Evolutionary conservation across 2,113 vertebrate species (phyloP), one percentile per base, ranked within the genome.

Genomic region (Sigmodon hispidus): DNA sequence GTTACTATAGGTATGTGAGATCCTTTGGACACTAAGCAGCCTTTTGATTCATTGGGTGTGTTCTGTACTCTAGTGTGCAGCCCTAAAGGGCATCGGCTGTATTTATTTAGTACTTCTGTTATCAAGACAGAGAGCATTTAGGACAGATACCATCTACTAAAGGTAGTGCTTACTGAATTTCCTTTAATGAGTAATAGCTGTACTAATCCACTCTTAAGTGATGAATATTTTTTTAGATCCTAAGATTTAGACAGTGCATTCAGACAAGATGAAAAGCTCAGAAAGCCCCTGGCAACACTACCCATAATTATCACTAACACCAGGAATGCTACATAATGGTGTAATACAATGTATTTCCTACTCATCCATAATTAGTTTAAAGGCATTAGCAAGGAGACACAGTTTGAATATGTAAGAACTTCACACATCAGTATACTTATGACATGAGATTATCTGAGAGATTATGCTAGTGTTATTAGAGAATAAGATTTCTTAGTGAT

Each of bases 171-270:
- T 72, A 22, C 24, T 36, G 63, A 80, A 48, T 89, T 92, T 96
- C 89, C 70, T 92, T 93, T 93, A 94, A 87, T 93, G 76, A 91
- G 7, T 92, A 92, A 70, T 61, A 76, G 69, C 45, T 83, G 40
- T 59, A 21, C 43, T 93, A 94, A 85, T 70, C 40, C 43, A 72
- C 79, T 94, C 92, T 87, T 93, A 90, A 93, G 89, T 79, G 89
- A 93, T n/a, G 29, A 65, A 76, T 91, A 81, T 45, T 26, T 87
- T 76, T 81, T 85, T 36, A 15, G 59, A 69, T 67, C 77, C 40
- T n/a, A 72, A 96, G 63, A 90, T 93, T 90, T 91, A 94, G 24
- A 80, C 12, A 84, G 67, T 52, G 6, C 94, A 93, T 97, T 93
- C 75, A 87, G 75, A 3, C 73, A 15, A 89, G 79, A 95, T 96